Percentiles rank a stretch among this genome's conserved stretches.
Conservation (phyloP, 2,113 vertebrate species). For the Oryctolagus cuniculus region DNA sequence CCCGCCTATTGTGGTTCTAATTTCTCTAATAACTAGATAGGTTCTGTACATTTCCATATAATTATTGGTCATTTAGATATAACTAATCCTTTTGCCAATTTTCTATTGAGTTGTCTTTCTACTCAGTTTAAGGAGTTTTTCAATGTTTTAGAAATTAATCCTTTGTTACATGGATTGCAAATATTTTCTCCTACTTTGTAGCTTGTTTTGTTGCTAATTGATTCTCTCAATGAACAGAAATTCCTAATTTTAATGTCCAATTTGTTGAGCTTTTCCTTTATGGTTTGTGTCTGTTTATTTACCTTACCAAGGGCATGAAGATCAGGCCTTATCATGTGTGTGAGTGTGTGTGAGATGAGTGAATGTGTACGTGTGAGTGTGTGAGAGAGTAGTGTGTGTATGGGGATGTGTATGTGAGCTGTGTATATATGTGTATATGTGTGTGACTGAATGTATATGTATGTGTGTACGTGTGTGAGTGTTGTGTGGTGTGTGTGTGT, state of each 20-base stretch:
- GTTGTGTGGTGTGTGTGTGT: background rate
- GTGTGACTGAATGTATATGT: background rate
- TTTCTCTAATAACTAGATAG: background rate
- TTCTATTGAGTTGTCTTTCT: conserved; percentile 25
- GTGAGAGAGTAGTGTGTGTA: background rate
- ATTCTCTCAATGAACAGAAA: background rate
- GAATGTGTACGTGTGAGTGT: too few relatives aligned
- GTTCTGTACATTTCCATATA: background rate
- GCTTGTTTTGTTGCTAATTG: conserved; percentile 26
- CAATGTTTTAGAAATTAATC: conserved; percentile 46
- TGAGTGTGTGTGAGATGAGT: too few relatives aligned
- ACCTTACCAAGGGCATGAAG: conserved; percentile 4
- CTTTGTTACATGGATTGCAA: background rate
- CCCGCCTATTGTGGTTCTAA: conserved; percentile 6
- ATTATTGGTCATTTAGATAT: background rate
- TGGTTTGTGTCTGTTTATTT: conserved; percentile 50
- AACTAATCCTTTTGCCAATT: background rate
- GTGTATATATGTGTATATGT: too few relatives aligned
- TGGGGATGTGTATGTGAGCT: background rate
- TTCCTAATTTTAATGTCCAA: conserved; percentile 29
- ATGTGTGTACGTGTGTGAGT: background rate
- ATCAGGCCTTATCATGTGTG: background rate
- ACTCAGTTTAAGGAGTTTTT: conserved; percentile 35
- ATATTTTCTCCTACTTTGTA: conserved; percentile 19
- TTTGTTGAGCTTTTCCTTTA: conserved; percentile 43